Evolutionary conservation across 2,797 vertebrate genomes (phyloP).

Genomic region (Clarias pachynema): DNA sequence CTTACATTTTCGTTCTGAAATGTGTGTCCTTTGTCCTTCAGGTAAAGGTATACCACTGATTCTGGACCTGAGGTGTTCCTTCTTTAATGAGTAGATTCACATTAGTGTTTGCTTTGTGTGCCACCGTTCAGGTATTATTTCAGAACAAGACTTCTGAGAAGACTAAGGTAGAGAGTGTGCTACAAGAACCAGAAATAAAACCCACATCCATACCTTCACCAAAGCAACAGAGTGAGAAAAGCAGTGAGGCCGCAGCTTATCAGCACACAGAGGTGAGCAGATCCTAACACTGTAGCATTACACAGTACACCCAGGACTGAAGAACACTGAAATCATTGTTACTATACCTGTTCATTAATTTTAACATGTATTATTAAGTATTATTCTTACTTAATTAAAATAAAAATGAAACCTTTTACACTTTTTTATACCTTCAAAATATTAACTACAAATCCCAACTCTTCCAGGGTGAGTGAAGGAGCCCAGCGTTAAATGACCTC

Average conservation of each 20-base stretch:
- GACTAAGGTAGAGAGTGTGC: conserved; percentile 59
- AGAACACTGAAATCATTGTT: neutral
- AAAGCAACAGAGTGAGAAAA: conserved; percentile 67
- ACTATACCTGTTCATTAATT: neutral
- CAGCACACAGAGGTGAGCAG: conserved; percentile 74
- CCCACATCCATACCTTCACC: conserved; percentile 58
- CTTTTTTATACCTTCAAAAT: conserved; percentile 7
- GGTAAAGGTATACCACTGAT: no score
- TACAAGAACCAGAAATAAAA: conserved; percentile 55
- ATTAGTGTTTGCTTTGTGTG: conserved; percentile 31
- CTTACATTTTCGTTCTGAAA: no score
- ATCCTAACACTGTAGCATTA: neutral
- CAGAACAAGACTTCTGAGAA: conserved; percentile 70
- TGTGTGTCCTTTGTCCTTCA: no score
- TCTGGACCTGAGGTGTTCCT: no score
- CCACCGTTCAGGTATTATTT: conserved; percentile 76
- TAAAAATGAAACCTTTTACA: neutral
- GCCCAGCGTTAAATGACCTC: neutral
- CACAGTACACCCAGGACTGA: neutral
- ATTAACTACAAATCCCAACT: neutral
- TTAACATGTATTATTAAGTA: neutral
- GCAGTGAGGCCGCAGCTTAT: conserved; percentile 77
- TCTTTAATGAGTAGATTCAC: neutral
- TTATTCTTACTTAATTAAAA: neutral
- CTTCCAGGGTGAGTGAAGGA: neutral